A percentile compares a stretch with the other conserved stretches of the same genome.
phyloP scores from a whole-genome alignment of 2,113 vertebrate species.

The Amblyornis subalaris region DNA sequence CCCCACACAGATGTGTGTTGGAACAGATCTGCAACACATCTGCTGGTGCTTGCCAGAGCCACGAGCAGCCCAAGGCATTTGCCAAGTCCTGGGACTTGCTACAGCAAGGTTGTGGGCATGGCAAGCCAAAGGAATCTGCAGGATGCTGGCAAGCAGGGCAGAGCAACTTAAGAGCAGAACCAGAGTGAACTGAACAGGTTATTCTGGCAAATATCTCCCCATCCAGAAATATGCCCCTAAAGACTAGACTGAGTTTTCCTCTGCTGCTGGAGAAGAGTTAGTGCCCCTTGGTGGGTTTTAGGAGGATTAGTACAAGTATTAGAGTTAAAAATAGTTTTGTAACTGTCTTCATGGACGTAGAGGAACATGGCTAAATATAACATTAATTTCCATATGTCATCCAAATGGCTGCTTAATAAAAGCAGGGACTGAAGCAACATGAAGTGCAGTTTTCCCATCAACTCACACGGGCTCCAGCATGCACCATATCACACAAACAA shows the following conservation, averaged over 20 bases:
- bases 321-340: constrained; percentile 38
- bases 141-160: constrained; percentile 36
- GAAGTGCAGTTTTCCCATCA: not conserved
- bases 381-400: constrained; percentile 40
- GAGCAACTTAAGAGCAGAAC: not conserved
- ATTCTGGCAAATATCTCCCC: not conserved
- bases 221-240: not conserved
- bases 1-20: constrained; percentile 25
- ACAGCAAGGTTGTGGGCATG: not conserved
- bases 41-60: constrained; percentile 28
- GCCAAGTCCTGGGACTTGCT: constrained; percentile 24
- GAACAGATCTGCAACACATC: constrained; percentile 17
- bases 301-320: constrained; percentile 15
- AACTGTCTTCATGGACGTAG: not conserved
- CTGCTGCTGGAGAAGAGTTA: constrained; percentile 23
- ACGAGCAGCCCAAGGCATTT: not conserved
- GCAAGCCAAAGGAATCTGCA: constrained; percentile 12
- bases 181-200: not conserved
- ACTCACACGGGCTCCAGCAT: not conserved
- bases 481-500: not conserved
- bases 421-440: not conserved
- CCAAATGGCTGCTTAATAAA: constrained; percentile 27
- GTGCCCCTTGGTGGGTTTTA: constrained; percentile 26
- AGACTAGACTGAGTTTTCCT: not conserved
- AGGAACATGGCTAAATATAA: constrained; percentile 37